Evolutionary conservation across 2,797 vertebrate species (phyloP), one percentile per base, ranked within the genome.

Genomic region (Buphagus erythrorhynchus): DNA sequence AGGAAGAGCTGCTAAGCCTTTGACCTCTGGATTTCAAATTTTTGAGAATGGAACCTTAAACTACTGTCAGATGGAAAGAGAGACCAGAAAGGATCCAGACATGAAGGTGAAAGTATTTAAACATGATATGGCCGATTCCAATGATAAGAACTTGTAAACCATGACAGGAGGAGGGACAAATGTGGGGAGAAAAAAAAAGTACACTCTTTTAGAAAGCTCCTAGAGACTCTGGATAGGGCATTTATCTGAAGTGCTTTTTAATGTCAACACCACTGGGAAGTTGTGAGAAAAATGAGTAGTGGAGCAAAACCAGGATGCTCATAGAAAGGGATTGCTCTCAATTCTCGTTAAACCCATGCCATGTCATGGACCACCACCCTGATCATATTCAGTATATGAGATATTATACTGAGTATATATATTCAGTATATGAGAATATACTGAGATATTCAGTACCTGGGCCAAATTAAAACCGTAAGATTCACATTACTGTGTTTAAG

Each of bases 151-250:
- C 8, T 49, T 29, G 40, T 57, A 58, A 85, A 58, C 28, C 24
- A 14, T 24, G 58, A 59, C 15, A 24, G 28, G 5, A 61, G 9
- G 25, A 75, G 4, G 13, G 11, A 67, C 5, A 81, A 91, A 87
- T 1, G 2, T 3, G 11, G 16, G 15, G 3, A 48, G 9, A 1
- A 3, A 25, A 46, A 57, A 52, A 36, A 49, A 2, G 10, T 2
- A 46, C 6, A 1, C 17, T 46, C 31, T 76, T 91, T 78, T 5
- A 58, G 43, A 51, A 31, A 74, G 29, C 9, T 59, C 22, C 16
- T 66, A 71, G 40, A 59, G 54, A 22, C 10, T 71, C 40, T 66
- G 31, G 25, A 69, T 17, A 66, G 51, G 33, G 2, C 18, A 73
- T 66, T 59, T 77, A 57, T 35, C 38, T 57, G 51, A 85, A 79